Conservation (phyloP, 2,113 vertebrate species). For the Maylandia zebra region DNA sequence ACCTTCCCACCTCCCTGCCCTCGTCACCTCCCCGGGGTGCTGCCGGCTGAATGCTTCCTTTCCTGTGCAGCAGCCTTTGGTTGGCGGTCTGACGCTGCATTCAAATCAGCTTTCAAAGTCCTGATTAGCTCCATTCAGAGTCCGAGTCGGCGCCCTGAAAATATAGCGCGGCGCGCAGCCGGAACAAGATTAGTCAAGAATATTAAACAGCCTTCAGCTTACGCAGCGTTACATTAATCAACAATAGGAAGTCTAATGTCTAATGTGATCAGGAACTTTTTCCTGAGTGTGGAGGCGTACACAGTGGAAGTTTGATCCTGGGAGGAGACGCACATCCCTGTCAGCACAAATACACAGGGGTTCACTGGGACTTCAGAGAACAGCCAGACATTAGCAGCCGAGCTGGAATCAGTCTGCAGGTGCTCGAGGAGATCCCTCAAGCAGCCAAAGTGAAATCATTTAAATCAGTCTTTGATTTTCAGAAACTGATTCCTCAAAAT, state of each 20-base stretch:
- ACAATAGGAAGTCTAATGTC: neutral
- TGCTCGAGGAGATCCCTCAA: neutral
- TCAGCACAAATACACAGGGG: neutral
- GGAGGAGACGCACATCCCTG: neutral
- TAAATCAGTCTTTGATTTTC: neutral
- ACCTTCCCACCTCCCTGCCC: neutral
- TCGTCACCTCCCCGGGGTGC: neutral
- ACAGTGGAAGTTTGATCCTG: neutral
- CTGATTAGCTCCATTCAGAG: neutral
- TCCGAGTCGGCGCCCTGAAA: neutral
- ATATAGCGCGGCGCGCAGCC: accelerated
- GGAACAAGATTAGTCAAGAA: neutral
- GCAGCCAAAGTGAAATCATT: neutral
- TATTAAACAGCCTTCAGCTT: neutral
- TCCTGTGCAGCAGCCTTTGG: neutral
- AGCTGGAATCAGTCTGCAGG: neutral
- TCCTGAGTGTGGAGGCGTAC: neutral
- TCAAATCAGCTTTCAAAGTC: neutral
- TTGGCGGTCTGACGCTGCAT: neutral
- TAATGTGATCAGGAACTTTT: neutral
- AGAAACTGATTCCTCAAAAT: neutral
- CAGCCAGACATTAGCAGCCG: neutral
- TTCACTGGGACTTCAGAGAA: neutral
- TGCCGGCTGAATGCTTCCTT: neutral
- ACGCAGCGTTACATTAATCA: neutral